Evolutionary conservation across 2,797 vertebrate genomes (phyloP), one percentile per base, ranked within the genome.

Genomic region (Apogon talboti): DNA sequence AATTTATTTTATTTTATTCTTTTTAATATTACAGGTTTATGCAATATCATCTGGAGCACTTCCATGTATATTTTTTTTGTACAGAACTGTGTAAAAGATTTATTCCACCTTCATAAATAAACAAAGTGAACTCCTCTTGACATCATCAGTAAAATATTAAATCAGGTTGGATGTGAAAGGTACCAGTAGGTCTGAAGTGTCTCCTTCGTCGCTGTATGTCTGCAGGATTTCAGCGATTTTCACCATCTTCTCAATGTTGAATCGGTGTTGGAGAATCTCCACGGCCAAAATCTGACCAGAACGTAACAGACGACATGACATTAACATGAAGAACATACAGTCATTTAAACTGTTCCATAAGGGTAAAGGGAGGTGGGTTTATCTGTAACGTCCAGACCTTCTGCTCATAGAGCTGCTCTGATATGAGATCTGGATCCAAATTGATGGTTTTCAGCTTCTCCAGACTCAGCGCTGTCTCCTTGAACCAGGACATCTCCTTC

Each of bases 231-330:
- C 93, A 0, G 92, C 81, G 15, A 96, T 84, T 6, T 90, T 92
- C 50, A 93, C 83, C 86, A 97, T 95, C 44, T 95, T 93, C 74
- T 96, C 95, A 1, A 89, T 92, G 71, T 96, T 95, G 9, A 95
- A 95, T 11, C 90, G 91, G 83, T 95, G 95, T 16, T 95, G 95
- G 40, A 97, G 92, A 73, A 96, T 94, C 83, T 96, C 95, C 0
- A 96, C 95, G 0, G 94, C 87, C 74, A 96, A 91, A 74, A 94
- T 92, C 96, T 97, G 64, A 10, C 53, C 30, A 64, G 37, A 24
- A 45, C 9, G 63, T 24, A 60, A 41, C 0, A 54, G 18, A n/a
- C n/a, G 4, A 45, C 28, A 54, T 45, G 16, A 48, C 44, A 63
- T 45, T 11, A 1, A 53, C 9, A 35, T 13, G n/a, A 43, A 43